Evolutionary conservation across 1,140 invertebrate genomes (phyloP), one percentile per base, ranked within the genome.

Genomic region (Riptortus pedestris): DNA sequence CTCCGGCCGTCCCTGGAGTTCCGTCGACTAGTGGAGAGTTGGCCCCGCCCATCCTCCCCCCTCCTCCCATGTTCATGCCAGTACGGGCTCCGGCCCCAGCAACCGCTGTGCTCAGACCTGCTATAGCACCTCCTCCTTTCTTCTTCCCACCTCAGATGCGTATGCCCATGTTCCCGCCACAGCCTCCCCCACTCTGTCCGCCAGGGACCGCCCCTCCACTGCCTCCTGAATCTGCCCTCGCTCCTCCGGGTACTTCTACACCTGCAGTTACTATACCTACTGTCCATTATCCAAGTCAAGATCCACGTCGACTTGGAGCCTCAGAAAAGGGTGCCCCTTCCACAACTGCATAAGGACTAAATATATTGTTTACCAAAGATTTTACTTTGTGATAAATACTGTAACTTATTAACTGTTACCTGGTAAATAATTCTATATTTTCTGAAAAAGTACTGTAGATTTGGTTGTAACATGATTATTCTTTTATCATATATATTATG

Each of bases 281-380:
- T 27, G 85, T 95, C 47, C 91, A 95, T 74, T 97, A 97, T 80
- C 93, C 93, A 1, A 94, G 91, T 71, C 93, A 96, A 73, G 93
- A 97, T 81, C 93, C 93, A 7, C 85, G 86, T 20, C 81, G 93
- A 64, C 85, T 96, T 79, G 93, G 93, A 0, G 81, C 85, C 20
- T 59, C 57, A 18, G 51, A 55, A 24, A 55, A 55, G 26, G 51
- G 51, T 24, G 51, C 51, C 4, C 51, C 51, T 24, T 55, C 51
- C 2, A 24, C 51, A 2, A 24, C 51, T 24, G 51, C 51, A 14
- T 55, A 55, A 55, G 31, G 31, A 14, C 5, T 38, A n/a, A n/a
- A n/a, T n/a, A n/a, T 38, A 38, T 14, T 14, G 5, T 14, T 38
- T 38, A 38, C 31, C 31, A 38, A 38, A 38, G 31, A 38, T 38